Base-by-base conservation (phyloP, 2,113 vertebrate genomes). In the Eptatretus burgeri region DNA sequence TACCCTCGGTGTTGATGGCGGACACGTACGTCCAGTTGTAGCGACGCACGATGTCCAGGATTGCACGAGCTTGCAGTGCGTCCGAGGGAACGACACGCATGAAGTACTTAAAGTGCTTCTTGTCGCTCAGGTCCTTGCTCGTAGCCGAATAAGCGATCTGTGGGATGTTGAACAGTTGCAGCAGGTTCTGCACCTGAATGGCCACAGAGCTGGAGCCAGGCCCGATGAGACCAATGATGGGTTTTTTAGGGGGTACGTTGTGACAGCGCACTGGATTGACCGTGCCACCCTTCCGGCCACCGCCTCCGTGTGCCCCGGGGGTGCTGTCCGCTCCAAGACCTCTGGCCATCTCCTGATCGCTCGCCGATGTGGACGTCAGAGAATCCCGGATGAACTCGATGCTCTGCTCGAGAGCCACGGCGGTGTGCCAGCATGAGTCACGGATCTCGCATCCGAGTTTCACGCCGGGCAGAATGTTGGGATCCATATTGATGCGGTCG, bases 11-110 rank as follows among this genome's bases (percentile, higher is more conserved):
- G 75, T 96, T 88, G 62, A 96, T 84, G 2, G 91, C 87, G 2
- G 91, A 98, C 64, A 94, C 89, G 63, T 96, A 98, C 66, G 91
- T 98, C 91, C 91, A 98, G 73, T 98, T 98, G 78, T 94, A 91
- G 5, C 81, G 79, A 68, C 93, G 85, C 67, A 98, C 89, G 51
- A 98, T 98, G 68, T 98, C 91, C 69, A 98, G 79, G 74, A 98
- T 88, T 64, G 91, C 91, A 67, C 82, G 78, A 51, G 91, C 89
- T 73, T 96, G 91, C 20, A 96, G 79, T 1, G 81, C 86, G 71
- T 98, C 91, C 1, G 91, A 94, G 51, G 91, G 84, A 65, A 98
- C 91, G 10, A 98, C 91, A 68, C 91, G 76, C 71, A 98, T 75
- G 73, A 98, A 98, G 73, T 98, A 98, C 69, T 94, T 87, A 71